Evolutionary conservation across 2,888 invertebrate species (phyloP).

Genomic region (Caenorhabditis sulstoni): DNA sequence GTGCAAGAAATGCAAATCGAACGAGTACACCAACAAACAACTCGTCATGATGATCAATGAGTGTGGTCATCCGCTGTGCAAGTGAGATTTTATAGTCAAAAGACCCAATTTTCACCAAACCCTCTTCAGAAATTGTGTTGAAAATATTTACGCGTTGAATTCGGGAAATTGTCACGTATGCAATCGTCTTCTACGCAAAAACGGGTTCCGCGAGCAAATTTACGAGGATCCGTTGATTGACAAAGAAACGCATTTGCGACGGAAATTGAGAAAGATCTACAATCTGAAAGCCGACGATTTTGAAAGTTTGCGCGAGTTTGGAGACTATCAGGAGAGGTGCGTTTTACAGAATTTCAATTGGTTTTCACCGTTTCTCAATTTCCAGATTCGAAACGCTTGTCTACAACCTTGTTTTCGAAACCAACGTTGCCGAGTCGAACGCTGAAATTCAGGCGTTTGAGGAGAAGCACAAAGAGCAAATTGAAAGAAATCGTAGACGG

Average conservation of each 20-base stretch:
- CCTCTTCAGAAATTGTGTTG: constrained; percentile 69
- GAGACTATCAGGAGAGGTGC: constrained; percentile 96
- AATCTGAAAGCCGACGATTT: constrained; percentile 98
- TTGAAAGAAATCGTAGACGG: constrained; percentile 77
- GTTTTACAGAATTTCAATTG: constrained; percentile 84
- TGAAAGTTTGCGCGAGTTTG: constrained; percentile 88
- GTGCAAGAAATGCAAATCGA: constrained; percentile 97
- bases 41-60: constrained; percentile 97
- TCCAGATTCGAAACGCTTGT: constrained; percentile 70
- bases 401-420: constrained; percentile 73
- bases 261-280: constrained; percentile 88
- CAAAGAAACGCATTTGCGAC: constrained; percentile 96
- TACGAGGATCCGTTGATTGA: constrained; percentile 97
- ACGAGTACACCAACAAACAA: constrained; percentile 95
- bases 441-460: constrained; percentile 72
- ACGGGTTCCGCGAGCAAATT: constrained; percentile 93
- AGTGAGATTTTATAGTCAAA: constrained; percentile 84
- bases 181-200: constrained; percentile 89
- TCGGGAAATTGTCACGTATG: constrained; percentile 89
- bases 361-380: background rate
- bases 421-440: constrained; percentile 72
- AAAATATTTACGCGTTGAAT: constrained; percentile 93
- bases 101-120: background rate
- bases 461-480: constrained; percentile 72
- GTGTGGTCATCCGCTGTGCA: constrained; percentile 97